Base-by-base conservation (phyloP, 2,888 invertebrate species). In the Bellardia pandia region DNA sequence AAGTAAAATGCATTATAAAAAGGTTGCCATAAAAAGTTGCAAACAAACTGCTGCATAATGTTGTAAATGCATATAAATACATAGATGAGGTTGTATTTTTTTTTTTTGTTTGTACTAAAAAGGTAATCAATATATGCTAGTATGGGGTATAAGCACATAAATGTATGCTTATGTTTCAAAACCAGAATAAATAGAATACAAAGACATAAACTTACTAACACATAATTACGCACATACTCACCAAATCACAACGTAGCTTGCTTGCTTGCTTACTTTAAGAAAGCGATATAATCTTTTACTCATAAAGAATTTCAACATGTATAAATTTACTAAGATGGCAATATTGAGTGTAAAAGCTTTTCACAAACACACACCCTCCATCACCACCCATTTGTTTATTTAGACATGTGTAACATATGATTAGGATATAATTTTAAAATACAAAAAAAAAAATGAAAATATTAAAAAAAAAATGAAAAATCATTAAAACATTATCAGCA, bases 251-350 rank as follows among this genome's bases (percentile, higher is more conserved):
- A 14, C 6, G 37, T 40, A n/a, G 9, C 40, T 5, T 68, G 14
- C 33, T 33, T n/a, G n/a, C 8, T 23, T 5, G 16, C 42, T 51
- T 13, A 5, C 48, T 23, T 40, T n/a, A 56, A 68, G 56, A 42
- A 40, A 66, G 9, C 14, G 56, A 72, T 80, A 30, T 42, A 72
- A 80, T 80, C 30, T 80, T 72, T 56, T 66, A 87, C 81, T 87
- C 81, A 87, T 83, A 74, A 88, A 86, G 71, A 74, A 23, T 88
- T 80, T 84, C 83, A 88, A 82, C 81, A 82, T 82, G 69, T 76
- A 69, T 76, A 75, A 58, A 58, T 72, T 69, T 69, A 40, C 2
- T 14, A 58, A 37, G 33, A 30, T 13, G 56, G 16, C 8, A 5
- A 23, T 9, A 23, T 9, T 11, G 9, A 56, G 45, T 13, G 13